Percentiles rank a stretch among this genome's conserved stretches.
phyloP scores from a whole-genome alignment of 1,140 invertebrate genomes.

The Calycopis cecrops region DNA sequence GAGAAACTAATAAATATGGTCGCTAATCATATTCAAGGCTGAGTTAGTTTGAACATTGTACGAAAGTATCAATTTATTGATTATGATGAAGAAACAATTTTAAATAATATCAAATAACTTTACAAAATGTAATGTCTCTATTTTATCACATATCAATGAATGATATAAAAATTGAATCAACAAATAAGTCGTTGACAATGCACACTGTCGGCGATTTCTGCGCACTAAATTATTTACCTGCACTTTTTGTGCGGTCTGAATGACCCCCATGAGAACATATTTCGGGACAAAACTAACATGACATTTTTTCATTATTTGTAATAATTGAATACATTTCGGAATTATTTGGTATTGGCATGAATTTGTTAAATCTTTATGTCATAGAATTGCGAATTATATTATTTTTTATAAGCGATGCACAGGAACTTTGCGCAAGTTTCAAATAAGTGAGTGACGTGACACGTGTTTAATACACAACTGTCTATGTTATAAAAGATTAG shows the following conservation, averaged over 20 bases:
- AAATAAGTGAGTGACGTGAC: no score
- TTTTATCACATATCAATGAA: not conserved
- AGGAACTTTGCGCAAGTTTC: no score
- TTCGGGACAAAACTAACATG: slow-evolving; percentile 11
- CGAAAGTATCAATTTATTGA: no score
- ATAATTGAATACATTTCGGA: not conserved
- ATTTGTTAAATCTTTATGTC: not conserved
- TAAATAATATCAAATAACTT: no score
- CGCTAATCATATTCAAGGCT: no score
- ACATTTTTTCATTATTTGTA: not conserved
- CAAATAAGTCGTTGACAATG: slow-evolving; percentile 31
- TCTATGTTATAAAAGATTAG: no score
- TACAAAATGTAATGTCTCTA: not conserved
- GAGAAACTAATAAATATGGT: no score
- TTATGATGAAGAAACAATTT: no score
- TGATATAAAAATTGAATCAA: slow-evolving; percentile 22
- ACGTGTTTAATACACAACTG: no score
- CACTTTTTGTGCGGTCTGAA: slow-evolving; percentile 19
- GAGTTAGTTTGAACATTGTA: no score
- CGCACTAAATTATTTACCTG: slow-evolving; percentile 32
- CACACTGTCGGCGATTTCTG: slow-evolving; percentile 29
- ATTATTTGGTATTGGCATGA: not conserved
- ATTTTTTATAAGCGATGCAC: not conserved
- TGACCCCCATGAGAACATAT: slow-evolving; percentile 28
- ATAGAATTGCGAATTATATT: not conserved